These are phyloP conservation scores for Otocyon megalotis DNA, from an alignment of 2,113 vertebrate genomes.

Conservation along the genomic window DNA sequence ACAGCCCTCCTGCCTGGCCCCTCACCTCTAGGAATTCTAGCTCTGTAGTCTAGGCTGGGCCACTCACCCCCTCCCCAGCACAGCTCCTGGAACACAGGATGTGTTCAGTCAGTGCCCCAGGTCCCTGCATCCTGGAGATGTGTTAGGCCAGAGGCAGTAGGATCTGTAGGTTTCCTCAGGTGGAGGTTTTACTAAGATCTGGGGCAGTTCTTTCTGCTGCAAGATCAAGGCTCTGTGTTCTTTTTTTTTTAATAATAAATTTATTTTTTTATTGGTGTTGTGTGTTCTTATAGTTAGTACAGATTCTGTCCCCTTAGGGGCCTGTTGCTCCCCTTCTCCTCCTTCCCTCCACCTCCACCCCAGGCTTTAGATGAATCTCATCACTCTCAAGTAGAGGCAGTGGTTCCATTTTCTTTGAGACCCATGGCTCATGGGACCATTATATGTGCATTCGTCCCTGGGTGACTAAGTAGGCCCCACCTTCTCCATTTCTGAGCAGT, in stretches of 20 bases:
- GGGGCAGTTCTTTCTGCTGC: background rate
- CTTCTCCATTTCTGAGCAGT: too few species aligned
- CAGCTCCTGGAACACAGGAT: background rate
- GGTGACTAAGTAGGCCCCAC: background rate
- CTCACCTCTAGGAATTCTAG: conserved; percentile 47
- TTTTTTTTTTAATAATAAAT: too few species aligned
- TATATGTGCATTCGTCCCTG: background rate
- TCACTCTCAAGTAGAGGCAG: background rate
- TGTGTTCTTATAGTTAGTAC: background rate
- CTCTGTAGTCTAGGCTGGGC: background rate
- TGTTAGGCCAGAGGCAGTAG: background rate
- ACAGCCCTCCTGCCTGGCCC: conserved; percentile 15
- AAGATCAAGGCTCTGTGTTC: background rate
- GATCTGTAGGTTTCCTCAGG: background rate
- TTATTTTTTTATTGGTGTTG: too few species aligned
- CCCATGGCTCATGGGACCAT: background rate
- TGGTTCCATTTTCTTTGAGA: background rate
- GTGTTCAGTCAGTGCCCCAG: background rate
- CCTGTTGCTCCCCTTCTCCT: background rate
- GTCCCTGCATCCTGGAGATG: background rate
- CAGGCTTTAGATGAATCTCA: background rate
- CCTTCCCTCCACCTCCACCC: background rate
- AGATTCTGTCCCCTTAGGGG: too few species aligned
- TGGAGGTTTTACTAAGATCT: background rate
- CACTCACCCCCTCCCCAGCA: background rate